Base-by-base conservation (phyloP, 2,888 invertebrate genomes). In the Ormyrus thymus region DNA sequence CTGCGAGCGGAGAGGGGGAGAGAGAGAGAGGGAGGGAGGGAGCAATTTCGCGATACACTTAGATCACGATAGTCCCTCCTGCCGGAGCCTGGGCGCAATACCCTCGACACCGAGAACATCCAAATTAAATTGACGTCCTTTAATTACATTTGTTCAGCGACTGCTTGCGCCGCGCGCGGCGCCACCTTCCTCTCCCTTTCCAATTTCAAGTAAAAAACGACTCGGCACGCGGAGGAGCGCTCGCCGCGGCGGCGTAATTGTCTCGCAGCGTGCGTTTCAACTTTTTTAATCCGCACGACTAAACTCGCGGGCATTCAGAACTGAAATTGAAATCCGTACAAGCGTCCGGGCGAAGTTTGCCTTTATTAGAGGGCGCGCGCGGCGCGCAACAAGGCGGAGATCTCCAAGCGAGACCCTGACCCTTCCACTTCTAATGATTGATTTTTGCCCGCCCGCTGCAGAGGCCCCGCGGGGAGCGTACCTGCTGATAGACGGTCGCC, bases 391-490 rank as follows among this genome's bases (percentile, higher is more conserved):
- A 55, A 72, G 72, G 72, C 72, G 61, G 72, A 29, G 1, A 29
- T 29, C 29, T 29, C 29, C 3, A 2, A 29, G 29, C 29, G n/a
- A n/a, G n/a, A 29, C 29, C 1, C 29, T 3, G 29, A 29, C 3
- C 29, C 3, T 29, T 29, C 29, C 1, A 29, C 29, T 29, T 29
- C 1, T 29, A 29, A 29, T 29, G 3, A 29, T 29, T 29, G 29
- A 29, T 29, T 29, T 29, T 29, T 29, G 29, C 29, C 29, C 8
- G 50, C 85, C 84, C 83, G 79, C 92, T 92, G 68, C 92, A 97
- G 97, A 97, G 90, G 93, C 95, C 62, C 97, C 97, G 43, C 94
- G 95, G 82, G 94, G 95, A 66, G 96, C 96, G 82, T 97, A 96
- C 91, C 92, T 97, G 85, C 93, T 96, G 87, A 96, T 97, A 89